Evolutionary conservation across 2,888 invertebrate genomes (phyloP).

Genomic region (Vanessa cardui): DNA sequence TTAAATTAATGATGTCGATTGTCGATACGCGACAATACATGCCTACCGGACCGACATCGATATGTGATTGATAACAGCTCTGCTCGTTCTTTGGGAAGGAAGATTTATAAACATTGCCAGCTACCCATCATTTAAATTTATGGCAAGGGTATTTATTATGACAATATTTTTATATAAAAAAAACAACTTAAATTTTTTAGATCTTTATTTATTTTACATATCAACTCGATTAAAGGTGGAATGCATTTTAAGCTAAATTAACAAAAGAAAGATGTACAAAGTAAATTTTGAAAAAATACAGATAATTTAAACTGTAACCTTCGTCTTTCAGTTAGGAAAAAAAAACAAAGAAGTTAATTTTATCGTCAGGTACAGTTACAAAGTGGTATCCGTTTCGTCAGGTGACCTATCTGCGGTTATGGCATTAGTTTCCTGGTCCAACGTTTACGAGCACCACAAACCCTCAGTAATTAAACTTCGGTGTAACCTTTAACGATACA

Average conservation of each 20-base stretch:
- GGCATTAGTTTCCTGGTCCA: constrained; percentile 71
- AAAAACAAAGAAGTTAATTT: neutral
- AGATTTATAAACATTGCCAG: constrained; percentile 31
- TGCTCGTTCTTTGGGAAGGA: constrained; percentile 20
- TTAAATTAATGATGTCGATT: constrained; percentile 62
- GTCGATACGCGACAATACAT: constrained; percentile 64
- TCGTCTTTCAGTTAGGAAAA: neutral
- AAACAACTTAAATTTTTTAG: no score
- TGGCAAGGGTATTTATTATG: constrained; percentile 1
- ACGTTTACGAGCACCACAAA: constrained; percentile 53
- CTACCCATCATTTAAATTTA: constrained; percentile 34
- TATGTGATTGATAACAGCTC: constrained; percentile 42
- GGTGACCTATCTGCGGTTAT: constrained; percentile 73
- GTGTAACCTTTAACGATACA: constrained; percentile 68
- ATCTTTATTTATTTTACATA: no score
- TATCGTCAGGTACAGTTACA: constrained; percentile 39
- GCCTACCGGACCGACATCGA: constrained; percentile 39
- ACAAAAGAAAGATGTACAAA: no score
- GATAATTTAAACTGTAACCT: no score
- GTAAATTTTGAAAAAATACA: no score
- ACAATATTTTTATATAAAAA: constrained; percentile 1
- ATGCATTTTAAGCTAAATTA: no score
- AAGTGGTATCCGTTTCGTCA: constrained; percentile 42
- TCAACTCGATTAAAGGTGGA: no score
- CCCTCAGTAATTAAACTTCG: constrained; percentile 71